Percentiles rank a stretch among this genome's conserved stretches.
phyloP scores from a whole-genome alignment of 2,797 vertebrate genomes.

The Sebastes elongatus region DNA sequence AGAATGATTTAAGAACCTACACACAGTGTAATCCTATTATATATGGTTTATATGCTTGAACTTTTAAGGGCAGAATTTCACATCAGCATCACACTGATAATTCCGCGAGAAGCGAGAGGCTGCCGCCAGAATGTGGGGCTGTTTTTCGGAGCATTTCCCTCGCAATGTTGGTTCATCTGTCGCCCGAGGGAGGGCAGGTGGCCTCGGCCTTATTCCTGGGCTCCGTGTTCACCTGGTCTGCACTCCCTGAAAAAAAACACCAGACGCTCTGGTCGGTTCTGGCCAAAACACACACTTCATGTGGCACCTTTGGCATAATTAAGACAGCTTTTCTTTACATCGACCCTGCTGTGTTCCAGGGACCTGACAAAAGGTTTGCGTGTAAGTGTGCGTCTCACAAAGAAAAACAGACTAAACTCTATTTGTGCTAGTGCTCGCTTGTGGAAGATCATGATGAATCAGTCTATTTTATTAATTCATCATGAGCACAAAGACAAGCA shows the following conservation, averaged over 20 bases:
- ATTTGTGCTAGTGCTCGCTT: conserved; percentile 2
- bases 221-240: conserved; percentile 33
- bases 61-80: conserved; percentile 54
- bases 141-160: conserved; percentile 32
- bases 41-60: conserved; percentile 44
- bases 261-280: background rate
- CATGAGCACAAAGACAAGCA: conserved; percentile 8
- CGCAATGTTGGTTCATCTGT: conserved; percentile 55
- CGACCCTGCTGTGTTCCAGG: background rate
- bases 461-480: conserved; percentile 22
- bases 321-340: conserved; percentile 34
- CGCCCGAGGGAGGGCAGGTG: conserved; percentile 66
- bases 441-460: conserved; percentile 25
- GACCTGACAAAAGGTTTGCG: conserved; percentile 20
- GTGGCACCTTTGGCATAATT: conserved; percentile 44
- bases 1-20: conserved; percentile 56
- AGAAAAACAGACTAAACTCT: background rate
- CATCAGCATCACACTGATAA: conserved; percentile 51
- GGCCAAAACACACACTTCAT: conserved; percentile 45
- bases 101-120: conserved; percentile 10
- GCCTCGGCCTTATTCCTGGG: conserved; percentile 57
- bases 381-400: background rate
- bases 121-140: conserved; percentile 17
- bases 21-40: conserved; percentile 51
- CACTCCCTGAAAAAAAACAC: conserved; percentile 27